Percentiles rank a stretch among this genome's conserved stretches.
Conservation (phyloP, 64 coral and sea anemone genomes). For the Pachyseris speciosa region DNA sequence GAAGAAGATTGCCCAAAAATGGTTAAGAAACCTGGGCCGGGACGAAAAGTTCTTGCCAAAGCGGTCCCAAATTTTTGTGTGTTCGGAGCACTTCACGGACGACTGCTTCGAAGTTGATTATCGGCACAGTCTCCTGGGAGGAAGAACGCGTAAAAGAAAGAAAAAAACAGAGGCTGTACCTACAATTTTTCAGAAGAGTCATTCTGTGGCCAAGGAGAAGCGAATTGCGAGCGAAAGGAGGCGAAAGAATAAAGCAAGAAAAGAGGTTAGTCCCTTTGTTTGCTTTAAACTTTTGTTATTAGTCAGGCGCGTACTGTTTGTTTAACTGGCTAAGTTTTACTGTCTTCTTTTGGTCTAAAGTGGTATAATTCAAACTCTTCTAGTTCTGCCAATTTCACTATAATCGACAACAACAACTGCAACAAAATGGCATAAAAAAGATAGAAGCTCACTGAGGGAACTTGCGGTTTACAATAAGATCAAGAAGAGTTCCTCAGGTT, state of each 20-base stretch:
- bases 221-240: not conserved
- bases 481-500: too few species aligned
- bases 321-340: not conserved
- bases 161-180: too few species aligned
- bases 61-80: not conserved
- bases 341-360: too few species aligned
- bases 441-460: too few species aligned
- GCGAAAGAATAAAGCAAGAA: not conserved
- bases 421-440: too few species aligned
- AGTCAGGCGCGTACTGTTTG: too few species aligned
- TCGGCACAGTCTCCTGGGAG: not conserved
- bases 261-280: not conserved
- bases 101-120: not conserved
- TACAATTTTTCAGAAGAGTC: too few species aligned
- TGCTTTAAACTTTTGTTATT: not conserved
- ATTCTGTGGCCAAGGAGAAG: not conserved
- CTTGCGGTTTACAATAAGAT: too few species aligned
- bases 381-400: too few species aligned
- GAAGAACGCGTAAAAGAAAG: not conserved
- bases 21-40: not conserved
- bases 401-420: too few species aligned
- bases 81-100: not conserved
- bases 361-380: too few species aligned
- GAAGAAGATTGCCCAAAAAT: not conserved
- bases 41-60: too few species aligned